Evolutionary conservation across 2,797 vertebrate genomes (phyloP).

Genomic region (Eptatretus atami): DNA sequence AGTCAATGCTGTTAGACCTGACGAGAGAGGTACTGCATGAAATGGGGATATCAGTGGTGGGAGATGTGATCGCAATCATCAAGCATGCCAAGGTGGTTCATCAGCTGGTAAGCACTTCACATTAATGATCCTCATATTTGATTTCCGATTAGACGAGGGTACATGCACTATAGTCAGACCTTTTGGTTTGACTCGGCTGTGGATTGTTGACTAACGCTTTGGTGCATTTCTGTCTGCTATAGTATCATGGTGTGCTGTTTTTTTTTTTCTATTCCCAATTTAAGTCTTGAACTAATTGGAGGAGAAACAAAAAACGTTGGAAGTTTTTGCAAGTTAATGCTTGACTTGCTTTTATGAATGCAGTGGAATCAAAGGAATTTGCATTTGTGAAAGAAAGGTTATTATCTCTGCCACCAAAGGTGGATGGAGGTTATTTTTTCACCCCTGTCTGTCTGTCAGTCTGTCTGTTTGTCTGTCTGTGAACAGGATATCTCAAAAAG

Average conservation of each 20-base stretch:
- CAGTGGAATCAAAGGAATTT: too few species aligned
- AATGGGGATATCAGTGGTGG: conserved; percentile 55
- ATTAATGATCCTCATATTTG: not conserved
- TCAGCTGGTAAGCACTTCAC: conserved; percentile 27
- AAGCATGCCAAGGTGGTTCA: conserved; percentile 69
- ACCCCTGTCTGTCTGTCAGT: too few species aligned
- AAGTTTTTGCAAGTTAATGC: not conserved
- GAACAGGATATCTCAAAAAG: too few species aligned
- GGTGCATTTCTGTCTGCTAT: not conserved
- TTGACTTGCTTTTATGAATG: too few species aligned
- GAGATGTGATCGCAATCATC: conserved; percentile 63
- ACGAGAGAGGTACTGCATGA: conserved; percentile 86
- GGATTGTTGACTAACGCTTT: not conserved
- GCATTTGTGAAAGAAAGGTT: too few species aligned
- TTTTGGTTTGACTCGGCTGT: not conserved
- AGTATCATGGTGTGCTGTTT: not conserved
- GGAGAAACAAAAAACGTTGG: too few species aligned
- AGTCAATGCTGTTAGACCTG: conserved; percentile 69
- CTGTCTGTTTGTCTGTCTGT: too few species aligned
- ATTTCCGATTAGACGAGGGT: not conserved
- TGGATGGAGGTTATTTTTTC: too few species aligned
- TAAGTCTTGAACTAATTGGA: too few species aligned
- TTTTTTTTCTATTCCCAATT: too few species aligned
- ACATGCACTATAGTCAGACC: not conserved
- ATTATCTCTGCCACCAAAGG: too few species aligned